These are phyloP conservation scores for Drymonia ruficornis DNA, from an alignment of 2,888 invertebrate species.

Conservation along the genomic window DNA sequence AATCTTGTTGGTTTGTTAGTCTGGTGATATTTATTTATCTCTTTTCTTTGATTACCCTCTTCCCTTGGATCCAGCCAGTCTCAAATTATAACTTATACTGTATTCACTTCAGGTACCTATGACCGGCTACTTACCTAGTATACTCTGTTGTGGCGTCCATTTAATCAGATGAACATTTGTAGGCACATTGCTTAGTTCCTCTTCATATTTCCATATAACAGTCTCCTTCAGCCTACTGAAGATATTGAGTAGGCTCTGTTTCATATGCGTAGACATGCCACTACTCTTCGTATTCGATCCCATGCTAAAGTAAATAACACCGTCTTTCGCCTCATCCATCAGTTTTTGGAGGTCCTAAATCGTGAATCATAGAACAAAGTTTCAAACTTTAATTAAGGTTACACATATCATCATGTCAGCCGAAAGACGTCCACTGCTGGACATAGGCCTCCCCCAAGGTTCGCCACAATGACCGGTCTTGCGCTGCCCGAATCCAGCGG, in stretches of 20 bases:
- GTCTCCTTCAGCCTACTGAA: conserved; percentile 61
- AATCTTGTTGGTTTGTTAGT: no score
- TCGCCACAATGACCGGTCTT: no score
- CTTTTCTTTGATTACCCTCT: no score
- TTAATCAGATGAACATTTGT: conserved; percentile 60
- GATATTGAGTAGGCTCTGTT: conserved; percentile 48
- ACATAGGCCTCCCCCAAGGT: no score
- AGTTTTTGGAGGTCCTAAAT: conserved; percentile 63
- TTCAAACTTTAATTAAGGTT: no score
- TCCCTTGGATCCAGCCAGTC: no score
- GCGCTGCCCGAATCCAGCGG: no score
- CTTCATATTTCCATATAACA: conserved; percentile 71
- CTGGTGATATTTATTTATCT: no score
- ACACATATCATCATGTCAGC: no score
- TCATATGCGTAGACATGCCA: conserved; percentile 55
- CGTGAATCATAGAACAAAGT: background rate
- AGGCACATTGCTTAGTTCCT: conserved; percentile 50
- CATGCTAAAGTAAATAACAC: conserved; percentile 64
- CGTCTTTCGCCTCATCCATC: conserved; percentile 53
- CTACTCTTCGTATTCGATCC: conserved; percentile 54
- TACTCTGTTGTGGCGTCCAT: conserved; percentile 69
- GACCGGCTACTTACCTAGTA: conserved; percentile 44
- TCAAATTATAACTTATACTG: no score
- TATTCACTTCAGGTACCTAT: no score
- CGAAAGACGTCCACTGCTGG: no score